A percentile compares a stretch with the other conserved stretches of the same genome.
Conservation (phyloP, 2,888 invertebrate species). For the Apamea sordens region DNA sequence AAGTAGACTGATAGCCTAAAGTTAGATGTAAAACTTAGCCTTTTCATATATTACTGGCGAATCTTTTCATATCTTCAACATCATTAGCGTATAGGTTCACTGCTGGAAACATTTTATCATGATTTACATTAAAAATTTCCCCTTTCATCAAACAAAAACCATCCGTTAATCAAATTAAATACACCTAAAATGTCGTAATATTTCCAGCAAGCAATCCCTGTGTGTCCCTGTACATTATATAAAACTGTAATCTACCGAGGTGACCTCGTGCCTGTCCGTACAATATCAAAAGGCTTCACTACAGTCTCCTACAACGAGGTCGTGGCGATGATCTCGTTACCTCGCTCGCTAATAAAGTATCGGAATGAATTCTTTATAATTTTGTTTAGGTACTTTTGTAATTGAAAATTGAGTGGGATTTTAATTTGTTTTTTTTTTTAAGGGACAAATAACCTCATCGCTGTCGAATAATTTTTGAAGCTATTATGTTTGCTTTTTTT, state of each 20-base stretch:
- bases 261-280: constrained; percentile 45
- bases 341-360: constrained; percentile 54
- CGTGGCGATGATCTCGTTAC: constrained; percentile 65
- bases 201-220: constrained; percentile 23
- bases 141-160: not conserved
- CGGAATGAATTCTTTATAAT: constrained; percentile 18
- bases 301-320: constrained; percentile 59
- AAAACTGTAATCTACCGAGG: constrained; percentile 39
- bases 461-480: not conserved
- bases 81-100: not conserved
- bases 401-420: not conserved
- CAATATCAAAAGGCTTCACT: constrained; percentile 67
- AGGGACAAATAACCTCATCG: too few relatives aligned
- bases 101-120: not conserved
- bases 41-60: not conserved
- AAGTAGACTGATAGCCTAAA: not conserved
- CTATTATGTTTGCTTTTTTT: constrained; percentile 49
- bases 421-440: too few relatives aligned
- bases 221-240: constrained; percentile 19
- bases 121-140: not conserved
- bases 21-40: not conserved
- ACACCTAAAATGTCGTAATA: not conserved
- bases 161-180: constrained; percentile 29
- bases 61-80: not conserved
- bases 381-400: constrained; percentile 22